Percentiles rank a stretch among this genome's conserved stretches.
These are phyloP conservation scores for Pseudomyrmex sp. DNA, from an alignment of 1,140 invertebrate genomes.

Conservation along the genomic window DNA sequence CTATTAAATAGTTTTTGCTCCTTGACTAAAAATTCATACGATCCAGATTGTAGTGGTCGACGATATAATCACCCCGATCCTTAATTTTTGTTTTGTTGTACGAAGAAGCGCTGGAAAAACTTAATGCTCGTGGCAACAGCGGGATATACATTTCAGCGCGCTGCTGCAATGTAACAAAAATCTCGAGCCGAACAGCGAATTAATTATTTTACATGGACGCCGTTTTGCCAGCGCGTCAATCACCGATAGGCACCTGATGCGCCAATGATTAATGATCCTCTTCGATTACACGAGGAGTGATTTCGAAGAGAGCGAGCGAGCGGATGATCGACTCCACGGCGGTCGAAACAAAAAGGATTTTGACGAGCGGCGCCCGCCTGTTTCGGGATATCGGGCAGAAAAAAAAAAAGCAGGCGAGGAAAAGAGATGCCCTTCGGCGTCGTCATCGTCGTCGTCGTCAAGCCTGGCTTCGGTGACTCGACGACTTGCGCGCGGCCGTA, in stretches of 20 bases:
- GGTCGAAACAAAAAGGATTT: constrained; percentile 61
- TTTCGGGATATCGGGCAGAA: constrained; percentile 37
- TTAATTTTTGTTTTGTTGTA: background rate
- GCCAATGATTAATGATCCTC: constrained; percentile 47
- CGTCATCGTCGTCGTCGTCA: constrained; percentile 38
- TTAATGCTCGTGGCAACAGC: background rate
- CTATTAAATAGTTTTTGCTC: background rate
- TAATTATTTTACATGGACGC: constrained; percentile 57
- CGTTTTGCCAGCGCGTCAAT: constrained; percentile 50
- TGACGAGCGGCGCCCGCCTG: constrained; percentile 28
- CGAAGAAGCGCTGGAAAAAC: background rate
- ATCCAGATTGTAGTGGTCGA: background rate
- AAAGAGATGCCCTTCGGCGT: constrained; percentile 28
- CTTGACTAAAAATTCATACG: background rate
- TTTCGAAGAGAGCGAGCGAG: constrained; percentile 18
- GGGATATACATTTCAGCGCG: constrained; percentile 34
- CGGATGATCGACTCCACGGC: constrained; percentile 37
- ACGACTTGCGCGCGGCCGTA: constrained; percentile 51
- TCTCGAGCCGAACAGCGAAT: constrained; percentile 34
- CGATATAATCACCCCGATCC: background rate
- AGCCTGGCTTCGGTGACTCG: constrained; percentile 57
- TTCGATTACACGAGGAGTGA: constrained; percentile 42
- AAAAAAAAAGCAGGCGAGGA: background rate
- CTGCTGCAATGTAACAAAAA: constrained; percentile 5
- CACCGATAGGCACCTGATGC: constrained; percentile 52